These are phyloP conservation scores for Pantherophis guttatus DNA, from an alignment of 2,113 vertebrate species.

Conservation along the genomic window DNA sequence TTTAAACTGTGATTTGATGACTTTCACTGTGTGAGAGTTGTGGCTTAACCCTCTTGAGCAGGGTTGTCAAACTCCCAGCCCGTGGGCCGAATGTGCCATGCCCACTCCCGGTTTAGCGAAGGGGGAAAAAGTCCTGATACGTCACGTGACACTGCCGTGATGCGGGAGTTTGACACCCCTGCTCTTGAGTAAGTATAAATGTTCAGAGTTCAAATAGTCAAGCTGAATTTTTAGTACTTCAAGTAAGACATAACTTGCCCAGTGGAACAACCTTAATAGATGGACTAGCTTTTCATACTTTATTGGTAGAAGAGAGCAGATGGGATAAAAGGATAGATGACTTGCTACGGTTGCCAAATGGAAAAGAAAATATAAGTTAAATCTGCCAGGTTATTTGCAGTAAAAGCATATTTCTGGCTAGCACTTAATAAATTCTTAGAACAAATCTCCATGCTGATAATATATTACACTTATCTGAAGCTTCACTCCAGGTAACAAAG, in stretches of 20 bases:
- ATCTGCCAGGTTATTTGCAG: conserved; percentile 61
- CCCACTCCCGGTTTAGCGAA: too few relatives aligned
- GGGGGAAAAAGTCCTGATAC: too few relatives aligned
- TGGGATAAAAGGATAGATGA: conserved; percentile 68
- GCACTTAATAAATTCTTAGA: conserved; percentile 39
- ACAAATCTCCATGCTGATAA: neutral
- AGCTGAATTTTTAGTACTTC: conserved; percentile 76
- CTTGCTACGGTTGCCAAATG: conserved; percentile 65
- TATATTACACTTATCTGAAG: neutral
- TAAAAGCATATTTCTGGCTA: conserved; percentile 59
- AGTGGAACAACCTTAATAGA: conserved; percentile 74
- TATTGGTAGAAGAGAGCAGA: conserved; percentile 60
- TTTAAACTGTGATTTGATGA: conserved; percentile 61
- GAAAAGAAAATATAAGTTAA: conserved; percentile 52
- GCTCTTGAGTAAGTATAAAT: conserved; percentile 64
- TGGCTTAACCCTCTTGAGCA: conserved; percentile 54
- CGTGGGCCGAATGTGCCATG: too few relatives aligned
- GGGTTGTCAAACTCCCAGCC: too few relatives aligned
- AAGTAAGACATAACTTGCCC: conserved; percentile 75
- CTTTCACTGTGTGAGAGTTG: conserved; percentile 70
- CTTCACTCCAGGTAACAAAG: neutral
- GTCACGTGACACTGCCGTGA: too few relatives aligned
- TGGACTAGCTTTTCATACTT: conserved; percentile 75
- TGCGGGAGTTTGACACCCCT: too few relatives aligned
- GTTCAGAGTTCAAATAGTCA: conserved; percentile 68